Evolutionary conservation across 1,140 invertebrate species (phyloP), one percentile per base, ranked within the genome.

Genomic region (Nebria ingens): DNA sequence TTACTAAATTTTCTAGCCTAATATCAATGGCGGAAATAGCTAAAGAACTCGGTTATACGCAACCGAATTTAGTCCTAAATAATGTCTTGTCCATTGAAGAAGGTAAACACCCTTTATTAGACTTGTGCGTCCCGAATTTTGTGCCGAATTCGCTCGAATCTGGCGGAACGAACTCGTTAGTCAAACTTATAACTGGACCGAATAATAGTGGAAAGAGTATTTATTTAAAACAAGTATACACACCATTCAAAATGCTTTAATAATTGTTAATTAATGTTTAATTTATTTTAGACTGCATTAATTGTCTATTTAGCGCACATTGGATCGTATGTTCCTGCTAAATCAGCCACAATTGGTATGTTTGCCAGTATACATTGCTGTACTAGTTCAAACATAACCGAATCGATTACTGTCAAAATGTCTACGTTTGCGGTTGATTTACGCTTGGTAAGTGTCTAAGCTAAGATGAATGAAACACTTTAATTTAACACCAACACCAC

Each of bases 151-250:
- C 86, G 63, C 79, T 79, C 1, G 61, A 69, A 42, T 84, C 83
- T 42, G 78, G 77, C 12, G 64, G 66, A 1, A 61, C 72, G 6
- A 62, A 71, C 9, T 77, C 78, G 11, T 77, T 79, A 54, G 77
- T 93, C 1, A 89, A 89, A 66, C 76, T 96, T 21, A 65, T 97
- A 12, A 92, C 89, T 1, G 90, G 92, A 1, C 89, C 92, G 1
- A 97, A 97, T 72, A 82, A 89, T 6, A 90, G 89, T 67, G 93
- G 93, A 0, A 97, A 97, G 72, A 94, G 87, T 61, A 80, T 94
- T 20, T 97, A 92, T 67, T 75, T 96, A 60, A 94, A 92, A 73
- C 87, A 91, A 72, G 79, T 87, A 34, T n/a, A 34, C 25, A 34
- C 25, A n/a, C 6, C 25, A 34, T 6, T 34, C 25, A 34, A 34